Evolutionary conservation across 92 coral and sea anemone species (phyloP).

Genomic region (Phymanthus crucifer): DNA sequence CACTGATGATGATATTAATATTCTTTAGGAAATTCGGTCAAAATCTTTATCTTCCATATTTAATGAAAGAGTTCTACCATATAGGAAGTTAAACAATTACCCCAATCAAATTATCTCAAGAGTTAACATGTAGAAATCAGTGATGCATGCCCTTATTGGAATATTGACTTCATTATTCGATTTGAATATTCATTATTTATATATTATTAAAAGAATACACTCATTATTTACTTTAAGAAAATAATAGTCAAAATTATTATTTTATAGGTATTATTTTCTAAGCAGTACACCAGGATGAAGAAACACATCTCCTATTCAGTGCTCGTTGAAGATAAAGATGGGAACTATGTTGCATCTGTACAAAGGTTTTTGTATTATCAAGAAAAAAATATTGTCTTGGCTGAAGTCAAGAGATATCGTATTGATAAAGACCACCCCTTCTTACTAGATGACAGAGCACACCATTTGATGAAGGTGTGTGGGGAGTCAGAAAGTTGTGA

Average conservation of each 20-base stretch:
- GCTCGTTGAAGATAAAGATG: neutral
- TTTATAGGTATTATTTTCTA: neutral
- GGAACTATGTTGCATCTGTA: neutral
- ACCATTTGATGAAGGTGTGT: neutral
- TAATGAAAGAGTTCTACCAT: too few relatives aligned
- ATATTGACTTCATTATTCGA: too few relatives aligned
- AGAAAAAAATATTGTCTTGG: neutral
- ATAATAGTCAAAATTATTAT: neutral
- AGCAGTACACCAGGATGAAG: neutral
- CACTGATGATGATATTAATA: neutral
- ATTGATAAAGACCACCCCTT: neutral
- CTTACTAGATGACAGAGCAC: neutral
- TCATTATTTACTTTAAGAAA: too few relatives aligned
- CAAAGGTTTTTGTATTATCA: neutral
- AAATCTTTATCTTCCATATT: neutral
- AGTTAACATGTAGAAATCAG: too few relatives aligned
- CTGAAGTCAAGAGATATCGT: neutral
- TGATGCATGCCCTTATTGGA: too few relatives aligned
- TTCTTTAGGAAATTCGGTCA: neutral
- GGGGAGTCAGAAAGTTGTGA: neutral
- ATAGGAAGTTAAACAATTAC: too few relatives aligned
- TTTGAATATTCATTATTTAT: too few relatives aligned
- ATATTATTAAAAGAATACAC: neutral
- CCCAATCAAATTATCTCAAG: too few relatives aligned
- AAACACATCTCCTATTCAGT: neutral